Evolutionary conservation across 2,888 invertebrate genomes (phyloP).

Genomic region (Tipula vernalis): DNA sequence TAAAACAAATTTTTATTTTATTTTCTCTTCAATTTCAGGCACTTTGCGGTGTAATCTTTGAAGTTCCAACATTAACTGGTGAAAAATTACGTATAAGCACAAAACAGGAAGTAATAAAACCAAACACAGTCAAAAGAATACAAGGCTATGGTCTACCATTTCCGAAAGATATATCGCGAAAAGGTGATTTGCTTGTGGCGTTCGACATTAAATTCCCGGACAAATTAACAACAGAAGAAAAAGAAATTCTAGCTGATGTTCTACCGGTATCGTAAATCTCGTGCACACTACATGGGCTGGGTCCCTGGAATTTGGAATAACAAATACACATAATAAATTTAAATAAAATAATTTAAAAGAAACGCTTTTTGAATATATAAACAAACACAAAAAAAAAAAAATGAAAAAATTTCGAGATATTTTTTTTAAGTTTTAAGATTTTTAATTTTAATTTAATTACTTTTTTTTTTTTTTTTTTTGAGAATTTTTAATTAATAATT

Average conservation of each 20-base stretch:
- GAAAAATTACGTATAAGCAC: slow-evolving; percentile 74
- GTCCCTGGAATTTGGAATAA: neutral
- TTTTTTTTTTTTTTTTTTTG: neutral
- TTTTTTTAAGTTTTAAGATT: neutral
- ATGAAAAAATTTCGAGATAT: neutral
- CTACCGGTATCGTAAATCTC: slow-evolving; percentile 40
- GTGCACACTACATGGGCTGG: neutral
- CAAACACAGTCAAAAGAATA: slow-evolving; percentile 78
- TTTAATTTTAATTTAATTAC: slow-evolving; percentile 4
- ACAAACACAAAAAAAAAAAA: neutral
- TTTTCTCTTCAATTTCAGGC: slow-evolving; percentile 51
- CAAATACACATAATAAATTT: neutral
- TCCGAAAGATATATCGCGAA: slow-evolving; percentile 83
- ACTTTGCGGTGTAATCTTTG: slow-evolving; percentile 78
- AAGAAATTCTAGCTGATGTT: slow-evolving; percentile 81
- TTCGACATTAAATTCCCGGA: slow-evolving; percentile 96
- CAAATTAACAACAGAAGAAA: slow-evolving; percentile 62
- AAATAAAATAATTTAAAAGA: slow-evolving; percentile 8
- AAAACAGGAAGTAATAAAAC: slow-evolving; percentile 77
- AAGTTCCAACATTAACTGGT: slow-evolving; percentile 83
- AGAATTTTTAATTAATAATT: slow-evolving; percentile 4
- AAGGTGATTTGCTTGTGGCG: slow-evolving; percentile 85
- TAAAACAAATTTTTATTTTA: no score
- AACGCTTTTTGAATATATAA: neutral
- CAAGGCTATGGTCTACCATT: slow-evolving; percentile 85